Base-by-base conservation (phyloP, 2,888 invertebrate species). In the Conops quadrifasciatus region DNA sequence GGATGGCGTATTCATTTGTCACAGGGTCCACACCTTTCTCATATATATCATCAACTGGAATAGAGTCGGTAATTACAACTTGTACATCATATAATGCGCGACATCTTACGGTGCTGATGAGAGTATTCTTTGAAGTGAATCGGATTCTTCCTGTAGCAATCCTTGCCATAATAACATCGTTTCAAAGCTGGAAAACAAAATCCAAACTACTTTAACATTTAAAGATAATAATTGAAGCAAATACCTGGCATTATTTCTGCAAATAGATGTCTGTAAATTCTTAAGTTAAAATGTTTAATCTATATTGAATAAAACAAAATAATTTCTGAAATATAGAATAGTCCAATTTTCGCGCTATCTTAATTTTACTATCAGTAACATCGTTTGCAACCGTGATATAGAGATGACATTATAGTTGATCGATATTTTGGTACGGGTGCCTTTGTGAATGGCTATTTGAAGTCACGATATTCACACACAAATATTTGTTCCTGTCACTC, bases 141-240 rank as follows among this genome's bases (percentile, higher is more conserved):
- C 0, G 94, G 94, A 87, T 95, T 96, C 79, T 91, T 90, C 67
- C 96, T 88, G 80, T 93, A 96, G 80, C 96, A 96, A 76, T 89
- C 90, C 36, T 90, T 90, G 9, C 91, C 92, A 83, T 93, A 95
- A 19, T 90, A 91, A 82, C 96, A 96, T 72, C 87, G 85, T 75
- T 88, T 89, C 15, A 68, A 36, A n/a, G 16, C 68, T 68, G 36
- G 36, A 28, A 67, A 58, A 67, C 4, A 16, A 1, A 64, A n/a
- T 3, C 45, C 21, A n/a, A 21, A 53, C 9, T 21, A 53, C 9
- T 49, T 49, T 15, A 36, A 24, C 11, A 21, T 21, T 13, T 36
- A 5, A 21, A 15, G 16, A 7, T 62, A 36, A 21, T 36, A 21
- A 43, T 62, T 62, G 11, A 21, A 30, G 16, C 21, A 19, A 43